A percentile compares a stretch with the other conserved stretches of the same genome.
phyloP scores from a whole-genome alignment of 2,888 invertebrate genomes.

The Coelinius sp. region DNA sequence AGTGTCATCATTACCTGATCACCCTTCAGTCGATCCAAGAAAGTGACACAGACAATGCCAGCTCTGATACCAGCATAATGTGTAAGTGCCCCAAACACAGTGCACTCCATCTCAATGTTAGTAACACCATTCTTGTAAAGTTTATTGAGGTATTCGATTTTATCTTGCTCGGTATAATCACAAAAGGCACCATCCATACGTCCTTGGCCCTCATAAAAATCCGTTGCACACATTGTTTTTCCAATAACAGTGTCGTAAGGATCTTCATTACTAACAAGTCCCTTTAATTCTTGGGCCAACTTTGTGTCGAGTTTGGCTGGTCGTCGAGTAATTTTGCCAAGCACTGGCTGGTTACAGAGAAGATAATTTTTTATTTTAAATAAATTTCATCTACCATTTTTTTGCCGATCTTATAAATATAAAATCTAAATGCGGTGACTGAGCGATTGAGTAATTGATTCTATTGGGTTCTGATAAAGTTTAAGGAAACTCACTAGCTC shows the following conservation, averaged over 20 bases:
- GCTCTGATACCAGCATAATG: constrained; percentile 93
- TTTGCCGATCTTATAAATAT: too few species aligned
- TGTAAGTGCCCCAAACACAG: constrained; percentile 93
- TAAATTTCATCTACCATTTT: too few species aligned
- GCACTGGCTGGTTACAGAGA: constrained; percentile 75
- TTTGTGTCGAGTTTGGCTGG: constrained; percentile 88
- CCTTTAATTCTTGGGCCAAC: constrained; percentile 85
- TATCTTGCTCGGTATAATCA: constrained; percentile 91
- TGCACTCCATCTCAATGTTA: constrained; percentile 98
- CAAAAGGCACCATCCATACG: constrained; percentile 97
- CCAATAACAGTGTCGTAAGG: constrained; percentile 91
- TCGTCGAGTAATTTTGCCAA: constrained; percentile 86
- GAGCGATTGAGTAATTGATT: too few species aligned
- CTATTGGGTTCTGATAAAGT: too few species aligned
- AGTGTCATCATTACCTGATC: constrained; percentile 83
- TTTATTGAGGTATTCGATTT: constrained; percentile 87
- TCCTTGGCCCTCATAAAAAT: constrained; percentile 99
- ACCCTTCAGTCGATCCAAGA: constrained; percentile 92
- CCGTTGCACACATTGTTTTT: constrained; percentile 96
- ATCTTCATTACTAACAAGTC: constrained; percentile 79
- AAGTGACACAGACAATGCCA: constrained; percentile 94
- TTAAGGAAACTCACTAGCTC: constrained; percentile 91
- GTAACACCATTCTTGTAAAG: constrained; percentile 85
- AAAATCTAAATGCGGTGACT: too few species aligned
- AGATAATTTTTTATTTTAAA: background rate